Percentiles rank a stretch among this genome's conserved stretches.
Conservation (phyloP, 2,797 vertebrate genomes). For the Microctenopoma steveboyesi region DNA sequence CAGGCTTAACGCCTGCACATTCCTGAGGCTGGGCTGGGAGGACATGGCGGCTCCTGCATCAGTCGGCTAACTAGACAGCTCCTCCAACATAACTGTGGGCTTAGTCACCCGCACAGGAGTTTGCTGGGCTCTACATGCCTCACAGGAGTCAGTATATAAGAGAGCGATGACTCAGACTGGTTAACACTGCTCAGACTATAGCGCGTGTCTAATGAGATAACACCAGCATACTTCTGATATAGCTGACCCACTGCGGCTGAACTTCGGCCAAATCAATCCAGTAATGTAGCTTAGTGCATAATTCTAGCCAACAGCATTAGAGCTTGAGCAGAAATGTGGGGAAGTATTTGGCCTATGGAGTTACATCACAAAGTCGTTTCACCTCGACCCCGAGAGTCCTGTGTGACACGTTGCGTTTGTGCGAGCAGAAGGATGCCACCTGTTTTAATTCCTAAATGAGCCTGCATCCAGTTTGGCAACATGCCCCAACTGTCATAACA, state of each 20-base stretch:
- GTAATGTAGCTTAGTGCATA: slow-evolving; percentile 39
- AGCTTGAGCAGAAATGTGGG: slow-evolving; percentile 35
- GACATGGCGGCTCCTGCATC: slow-evolving; percentile 59
- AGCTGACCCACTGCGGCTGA: slow-evolving; percentile 20
- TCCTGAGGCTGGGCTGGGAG: slow-evolving; percentile 67
- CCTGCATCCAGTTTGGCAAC: slow-evolving; percentile 52
- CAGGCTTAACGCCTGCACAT: slow-evolving; percentile 68
- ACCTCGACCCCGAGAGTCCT: slow-evolving; percentile 55
- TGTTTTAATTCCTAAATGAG: slow-evolving; percentile 72
- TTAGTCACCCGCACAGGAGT: slow-evolving; percentile 70
- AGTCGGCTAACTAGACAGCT: slow-evolving; percentile 65
- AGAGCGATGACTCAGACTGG: slow-evolving; percentile 45
- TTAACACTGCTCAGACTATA: slow-evolving; percentile 31
- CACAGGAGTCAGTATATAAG: slow-evolving; percentile 46
- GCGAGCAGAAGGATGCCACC: slow-evolving; percentile 55
- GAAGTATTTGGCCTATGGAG: slow-evolving; percentile 24
- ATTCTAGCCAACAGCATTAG: slow-evolving; percentile 30
- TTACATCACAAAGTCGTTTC: slow-evolving; percentile 59
- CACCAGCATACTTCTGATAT: slow-evolving; percentile 25
- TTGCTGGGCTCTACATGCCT: slow-evolving; percentile 64
- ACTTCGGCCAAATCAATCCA: slow-evolving; percentile 34
- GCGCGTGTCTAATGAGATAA: slow-evolving; percentile 32
- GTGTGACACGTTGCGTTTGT: slow-evolving; percentile 39
- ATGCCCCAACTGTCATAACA: slow-evolving; percentile 60
- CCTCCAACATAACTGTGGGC: slow-evolving; percentile 69